A percentile compares a stretch with the other conserved stretches of the same genome.
phyloP scores from a whole-genome alignment of 2,888 invertebrate species.

The Nesidiocoris tenuis region DNA sequence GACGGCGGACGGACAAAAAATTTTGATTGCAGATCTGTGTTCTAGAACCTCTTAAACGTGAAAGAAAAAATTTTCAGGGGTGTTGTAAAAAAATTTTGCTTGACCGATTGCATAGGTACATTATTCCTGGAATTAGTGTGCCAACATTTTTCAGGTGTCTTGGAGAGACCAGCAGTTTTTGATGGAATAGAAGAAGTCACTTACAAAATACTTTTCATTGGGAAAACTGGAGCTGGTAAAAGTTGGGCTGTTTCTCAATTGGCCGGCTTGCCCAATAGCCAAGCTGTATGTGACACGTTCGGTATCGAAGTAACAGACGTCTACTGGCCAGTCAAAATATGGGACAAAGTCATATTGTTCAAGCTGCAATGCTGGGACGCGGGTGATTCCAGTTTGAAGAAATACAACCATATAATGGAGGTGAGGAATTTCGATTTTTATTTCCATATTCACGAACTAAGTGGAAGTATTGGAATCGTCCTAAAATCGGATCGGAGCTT shows the following conservation, averaged over 20 bases:
- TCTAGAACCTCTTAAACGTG: too few relatives aligned
- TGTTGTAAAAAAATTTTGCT: too few relatives aligned
- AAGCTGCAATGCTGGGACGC: constrained; percentile 63
- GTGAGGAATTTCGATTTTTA: too few relatives aligned
- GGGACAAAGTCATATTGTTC: constrained; percentile 60
- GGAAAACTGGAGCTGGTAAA: constrained; percentile 61
- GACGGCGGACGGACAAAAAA: too few relatives aligned
- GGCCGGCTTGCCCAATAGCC: constrained; percentile 56
- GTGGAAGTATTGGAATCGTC: too few relatives aligned
- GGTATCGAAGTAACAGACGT: constrained; percentile 60
- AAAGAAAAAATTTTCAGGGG: too few relatives aligned
- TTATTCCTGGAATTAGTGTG: too few relatives aligned
- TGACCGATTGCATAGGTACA: too few relatives aligned
- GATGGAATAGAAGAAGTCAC: constrained; percentile 59
- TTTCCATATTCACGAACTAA: too few relatives aligned
- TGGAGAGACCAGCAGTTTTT: constrained; percentile 59
- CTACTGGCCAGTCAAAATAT: constrained; percentile 62
- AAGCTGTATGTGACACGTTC: constrained; percentile 56
- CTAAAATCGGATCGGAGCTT: too few relatives aligned
- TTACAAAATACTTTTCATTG: constrained; percentile 61
- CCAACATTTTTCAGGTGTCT: constrained; percentile 57
- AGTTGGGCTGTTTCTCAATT: constrained; percentile 58
- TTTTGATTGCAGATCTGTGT: too few relatives aligned
- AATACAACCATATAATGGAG: constrained; percentile 60
- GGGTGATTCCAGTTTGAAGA: constrained; percentile 59